Evolutionary conservation across 2,113 vertebrate genomes (phyloP).

Genomic region (Lipotes vexillifer): DNA sequence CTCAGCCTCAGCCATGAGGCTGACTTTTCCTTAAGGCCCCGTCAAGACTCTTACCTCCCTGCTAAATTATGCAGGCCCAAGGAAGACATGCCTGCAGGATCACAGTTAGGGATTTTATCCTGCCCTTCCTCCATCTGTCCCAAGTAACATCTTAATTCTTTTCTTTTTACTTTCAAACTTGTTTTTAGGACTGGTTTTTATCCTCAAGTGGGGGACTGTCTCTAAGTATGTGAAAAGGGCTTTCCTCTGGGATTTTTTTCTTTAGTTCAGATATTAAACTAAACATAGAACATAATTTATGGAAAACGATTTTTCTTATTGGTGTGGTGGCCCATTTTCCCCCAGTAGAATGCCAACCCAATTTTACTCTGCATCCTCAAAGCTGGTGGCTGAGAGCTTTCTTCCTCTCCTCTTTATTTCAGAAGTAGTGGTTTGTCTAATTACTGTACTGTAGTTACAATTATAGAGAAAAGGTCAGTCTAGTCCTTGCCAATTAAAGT

Average conservation of each 20-base stretch:
- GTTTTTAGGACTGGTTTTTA: not conserved
- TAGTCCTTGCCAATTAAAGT: slow-evolving; percentile 81
- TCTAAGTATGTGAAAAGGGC: not conserved
- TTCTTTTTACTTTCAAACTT: not conserved
- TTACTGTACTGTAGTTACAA: slow-evolving; percentile 76
- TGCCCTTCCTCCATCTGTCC: not conserved
- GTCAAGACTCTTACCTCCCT: not conserved
- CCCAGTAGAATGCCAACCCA: not conserved
- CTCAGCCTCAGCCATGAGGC: not conserved
- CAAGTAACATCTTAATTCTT: not conserved
- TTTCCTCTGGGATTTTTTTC: not conserved
- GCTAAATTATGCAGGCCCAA: not conserved
- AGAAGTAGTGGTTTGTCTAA: slow-evolving; percentile 73
- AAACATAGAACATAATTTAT: not conserved
- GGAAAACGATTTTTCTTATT: slow-evolving; percentile 3
- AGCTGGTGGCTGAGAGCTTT: slow-evolving; percentile 50
- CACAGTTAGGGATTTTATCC: not conserved
- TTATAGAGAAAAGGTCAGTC: slow-evolving; percentile 81
- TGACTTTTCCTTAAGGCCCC: not conserved
- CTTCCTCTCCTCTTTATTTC: slow-evolving; percentile 58
- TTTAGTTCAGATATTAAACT: not conserved
- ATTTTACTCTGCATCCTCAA: slow-evolving; percentile 15
- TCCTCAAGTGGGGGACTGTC: not conserved
- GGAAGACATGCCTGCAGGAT: not conserved
- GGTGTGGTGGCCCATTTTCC: not conserved